Conservation (phyloP, 2,888 invertebrate genomes). For the Xanthia togata region DNA sequence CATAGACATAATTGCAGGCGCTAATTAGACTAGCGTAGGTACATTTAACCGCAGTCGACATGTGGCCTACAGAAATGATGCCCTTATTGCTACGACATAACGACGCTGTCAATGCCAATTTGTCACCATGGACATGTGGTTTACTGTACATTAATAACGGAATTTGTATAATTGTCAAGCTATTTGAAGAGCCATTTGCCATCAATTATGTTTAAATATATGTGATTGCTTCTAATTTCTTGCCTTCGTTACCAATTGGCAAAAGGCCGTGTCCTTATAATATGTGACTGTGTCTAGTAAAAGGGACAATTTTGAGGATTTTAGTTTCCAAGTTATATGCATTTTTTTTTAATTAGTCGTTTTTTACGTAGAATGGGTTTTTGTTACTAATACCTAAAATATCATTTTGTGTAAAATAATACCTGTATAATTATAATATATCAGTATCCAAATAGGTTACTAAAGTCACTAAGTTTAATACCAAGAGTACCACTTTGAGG, state of each 20-base stretch:
- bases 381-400: no score
- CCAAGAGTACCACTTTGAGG: no score
- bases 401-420: no score
- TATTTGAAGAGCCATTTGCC: conserved; percentile 22
- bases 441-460: no score
- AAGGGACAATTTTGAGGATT: no score
- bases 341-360: no score
- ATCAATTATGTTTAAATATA: conserved; percentile 29
- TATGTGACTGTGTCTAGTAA: no score
- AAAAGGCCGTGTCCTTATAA: neutral
- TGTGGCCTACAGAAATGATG: neutral
- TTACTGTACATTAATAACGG: conserved; percentile 17
- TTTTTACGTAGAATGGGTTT: no score
- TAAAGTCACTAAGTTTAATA: no score
- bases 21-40: conserved; percentile 14
- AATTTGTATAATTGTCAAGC: conserved; percentile 23
- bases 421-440: no score
- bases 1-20: conserved; percentile 22
- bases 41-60: neutral
- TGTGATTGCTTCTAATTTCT: conserved; percentile 29
- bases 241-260: no score
- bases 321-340: no score
- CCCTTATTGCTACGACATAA: neutral
- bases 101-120: neutral
- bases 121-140: neutral